These are phyloP conservation scores for Lingula anatina DNA, from an alignment of 2,888 invertebrate species.

Conservation along the genomic window DNA sequence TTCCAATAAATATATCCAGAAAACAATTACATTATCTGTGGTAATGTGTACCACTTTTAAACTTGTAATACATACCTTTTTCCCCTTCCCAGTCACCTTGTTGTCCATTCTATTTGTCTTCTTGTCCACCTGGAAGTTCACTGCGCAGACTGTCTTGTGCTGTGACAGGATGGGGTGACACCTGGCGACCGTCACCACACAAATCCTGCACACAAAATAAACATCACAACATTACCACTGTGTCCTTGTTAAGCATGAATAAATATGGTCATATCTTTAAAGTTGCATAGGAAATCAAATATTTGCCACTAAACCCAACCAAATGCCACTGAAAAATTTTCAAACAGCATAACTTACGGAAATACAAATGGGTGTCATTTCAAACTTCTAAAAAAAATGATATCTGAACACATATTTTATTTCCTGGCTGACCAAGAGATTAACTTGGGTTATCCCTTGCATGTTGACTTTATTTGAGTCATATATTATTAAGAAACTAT, in stretches of 20 bases:
- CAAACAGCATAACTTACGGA: not conserved
- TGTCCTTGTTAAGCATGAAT: not conserved
- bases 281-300: not conserved
- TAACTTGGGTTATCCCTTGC: no score
- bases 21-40: no score
- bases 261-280: slow-evolving; percentile 1
- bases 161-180: slow-evolving; percentile 68
- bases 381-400: no score
- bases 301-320: not conserved
- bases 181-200: slow-evolving; percentile 72
- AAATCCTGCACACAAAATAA: slow-evolving; percentile 58
- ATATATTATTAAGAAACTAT: no score
- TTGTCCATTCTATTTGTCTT: slow-evolving; percentile 67
- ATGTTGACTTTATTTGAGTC: no score
- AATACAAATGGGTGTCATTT: no score
- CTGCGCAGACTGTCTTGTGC: slow-evolving; percentile 57
- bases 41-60: no score
- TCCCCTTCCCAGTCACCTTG: slow-evolving; percentile 77
- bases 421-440: no score
- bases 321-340: not conserved
- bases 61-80: slow-evolving; percentile 53
- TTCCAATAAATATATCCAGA: no score
- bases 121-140: slow-evolving; percentile 62
- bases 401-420: no score
- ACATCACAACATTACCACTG: not conserved